Evolutionary conservation across 2,888 invertebrate species (phyloP).

Genomic region (Diplazon laetatorius): DNA sequence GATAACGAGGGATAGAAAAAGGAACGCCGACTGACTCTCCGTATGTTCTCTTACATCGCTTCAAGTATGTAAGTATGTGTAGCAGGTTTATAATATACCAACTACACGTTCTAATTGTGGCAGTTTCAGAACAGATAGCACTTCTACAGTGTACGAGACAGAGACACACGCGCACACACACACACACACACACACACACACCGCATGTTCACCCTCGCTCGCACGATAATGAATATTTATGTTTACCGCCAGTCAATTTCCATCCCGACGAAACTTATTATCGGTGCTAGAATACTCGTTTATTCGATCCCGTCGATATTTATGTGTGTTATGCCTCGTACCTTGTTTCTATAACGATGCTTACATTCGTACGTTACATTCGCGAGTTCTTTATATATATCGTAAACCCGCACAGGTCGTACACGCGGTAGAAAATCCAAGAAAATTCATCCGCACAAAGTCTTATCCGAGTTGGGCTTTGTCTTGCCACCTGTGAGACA

Average conservation of each 20-base stretch:
- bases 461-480: no score
- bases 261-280: constrained; percentile 45
- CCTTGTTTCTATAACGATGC: constrained; percentile 5
- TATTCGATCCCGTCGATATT: constrained; percentile 16
- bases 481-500: constrained; percentile 20
- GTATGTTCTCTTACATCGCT: neutral
- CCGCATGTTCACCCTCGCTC: constrained; percentile 49
- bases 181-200: no score
- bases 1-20: constrained; percentile 55
- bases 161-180: no score
- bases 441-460: no score
- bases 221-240: constrained; percentile 56
- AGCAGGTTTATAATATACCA: constrained; percentile 18
- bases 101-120: constrained; percentile 54
- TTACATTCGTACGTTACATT: neutral
- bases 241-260: constrained; percentile 39
- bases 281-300: constrained; percentile 33
- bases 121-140: constrained; percentile 47
- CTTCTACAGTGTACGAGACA: constrained; percentile 15
- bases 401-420: no score
- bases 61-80: no score
- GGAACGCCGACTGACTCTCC: constrained; percentile 49
- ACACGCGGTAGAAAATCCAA: no score
- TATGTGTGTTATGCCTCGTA: constrained; percentile 2
- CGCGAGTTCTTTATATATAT: neutral